Percentiles rank a stretch among this genome's conserved stretches.
Conservation (phyloP, 2,888 invertebrate species). For the Troilus luridus region DNA sequence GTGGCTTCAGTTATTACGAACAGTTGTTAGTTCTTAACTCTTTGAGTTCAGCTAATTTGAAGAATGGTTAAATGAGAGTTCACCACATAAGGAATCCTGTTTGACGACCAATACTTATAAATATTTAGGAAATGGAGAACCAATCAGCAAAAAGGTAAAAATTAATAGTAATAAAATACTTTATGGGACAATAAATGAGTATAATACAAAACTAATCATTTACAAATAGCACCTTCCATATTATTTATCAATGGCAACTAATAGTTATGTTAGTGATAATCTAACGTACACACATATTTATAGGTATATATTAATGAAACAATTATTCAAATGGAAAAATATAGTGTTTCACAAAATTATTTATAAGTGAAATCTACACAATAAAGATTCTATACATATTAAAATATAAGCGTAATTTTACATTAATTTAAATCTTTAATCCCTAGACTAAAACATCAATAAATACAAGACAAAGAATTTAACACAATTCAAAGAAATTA, state of each 20-base stretch:
- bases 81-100: too few relatives aligned
- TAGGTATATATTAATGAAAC: conserved; percentile 34
- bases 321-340: conserved; percentile 58
- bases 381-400: conserved; percentile 48
- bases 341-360: conserved; percentile 56
- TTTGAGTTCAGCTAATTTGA: too few relatives aligned
- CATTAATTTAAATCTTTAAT: conserved; percentile 38
- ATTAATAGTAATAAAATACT: conserved; percentile 9
- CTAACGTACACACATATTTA: conserved; percentile 30
- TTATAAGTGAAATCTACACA: conserved; percentile 29
- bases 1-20: too few relatives aligned
- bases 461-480: conserved; percentile 28
- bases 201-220: conserved; percentile 57
- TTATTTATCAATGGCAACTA: conserved; percentile 49
- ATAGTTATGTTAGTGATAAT: conserved; percentile 40
- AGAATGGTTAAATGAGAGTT: too few relatives aligned
- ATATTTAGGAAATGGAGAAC: not conserved
- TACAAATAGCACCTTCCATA: conserved; percentile 60
- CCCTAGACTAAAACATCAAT: not conserved
- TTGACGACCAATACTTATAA: not conserved
- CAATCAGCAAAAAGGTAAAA: not conserved
- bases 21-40: too few relatives aligned
- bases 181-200: conserved; percentile 49
- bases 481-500: not conserved
- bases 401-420: conserved; percentile 59